Base-by-base conservation (phyloP, 2,888 invertebrate species). In the Notocelia uddmanniana region DNA sequence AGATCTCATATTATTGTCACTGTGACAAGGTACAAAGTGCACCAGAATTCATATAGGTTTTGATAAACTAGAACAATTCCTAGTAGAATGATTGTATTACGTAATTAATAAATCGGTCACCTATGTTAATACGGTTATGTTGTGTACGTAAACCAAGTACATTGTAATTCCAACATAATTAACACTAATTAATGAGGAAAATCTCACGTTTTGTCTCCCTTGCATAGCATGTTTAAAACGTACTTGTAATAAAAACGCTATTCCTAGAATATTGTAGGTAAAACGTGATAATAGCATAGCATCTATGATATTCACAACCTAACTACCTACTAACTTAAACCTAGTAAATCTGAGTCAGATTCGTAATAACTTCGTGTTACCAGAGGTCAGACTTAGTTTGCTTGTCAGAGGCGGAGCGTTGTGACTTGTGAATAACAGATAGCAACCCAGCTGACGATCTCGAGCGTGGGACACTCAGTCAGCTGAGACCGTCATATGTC, bases 381-480 rank as follows among this genome's bases (percentile, higher is more conserved):
- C 15, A 15, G 41, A 15, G 15, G 6, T 5, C 41, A 45, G 45
- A 6, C n/a, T 31, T 31, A 26, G 31, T 31, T 31, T 31, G 31
- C 26, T 5, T 26, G 15, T n/a, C 45, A 45, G 45, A 45, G 45
- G 45, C 45, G 45, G n/a, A 8, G n/a, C 8, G 45, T 1, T 13
- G 5, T 8, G n/a, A 15, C 8, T 31, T 31, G 45, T 45, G 5
- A 45, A 45, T 45, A 45, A 15, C 15, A 45, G n/a, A 45, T 45
- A 45, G n/a, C 15, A 45, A 8, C 45, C 83, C 85, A 86, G 85
- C 84, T 85, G 86, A 82, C 81, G 78, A 78, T 81, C 75, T 77
- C 74, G 81, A 85, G 81, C 87, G 88, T 89, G 89, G 83, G 88
- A 89, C 78, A 77, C 74, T 77, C 79, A 77, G 80, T 64, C 37